phyloP scores from a whole-genome alignment of 2,888 invertebrate species.

The Bembecia ichneumoniformis region DNA sequence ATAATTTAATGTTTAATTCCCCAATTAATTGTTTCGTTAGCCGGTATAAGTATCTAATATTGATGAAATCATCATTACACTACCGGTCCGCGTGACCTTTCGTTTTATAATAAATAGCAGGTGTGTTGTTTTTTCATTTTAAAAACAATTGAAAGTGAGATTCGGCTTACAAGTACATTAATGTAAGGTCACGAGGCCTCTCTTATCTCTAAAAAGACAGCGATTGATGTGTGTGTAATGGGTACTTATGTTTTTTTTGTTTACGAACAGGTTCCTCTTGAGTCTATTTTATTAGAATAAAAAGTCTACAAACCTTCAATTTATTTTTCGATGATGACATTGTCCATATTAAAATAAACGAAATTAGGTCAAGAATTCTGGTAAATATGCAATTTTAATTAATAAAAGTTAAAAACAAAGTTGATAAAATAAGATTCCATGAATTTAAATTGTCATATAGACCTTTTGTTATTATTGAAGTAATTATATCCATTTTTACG shows the following conservation, averaged over 20 bases:
- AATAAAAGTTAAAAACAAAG: no score
- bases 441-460: no score
- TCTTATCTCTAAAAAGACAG: conserved; percentile 1
- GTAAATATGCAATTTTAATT: no score
- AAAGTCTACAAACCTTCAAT: no score
- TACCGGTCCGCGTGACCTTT: conserved; percentile 47
- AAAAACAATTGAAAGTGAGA: conserved; percentile 62
- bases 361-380: no score
- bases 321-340: no score
- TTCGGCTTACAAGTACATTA: conserved; percentile 20
- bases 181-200: conserved; percentile 34
- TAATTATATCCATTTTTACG: no score
- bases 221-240: conserved; percentile 15
- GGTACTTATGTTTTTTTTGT: background rate
- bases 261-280: no score
- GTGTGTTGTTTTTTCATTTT: conserved; percentile 25
- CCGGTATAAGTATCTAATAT: conserved; percentile 1
- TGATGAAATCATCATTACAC: conserved; percentile 38
- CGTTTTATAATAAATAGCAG: conserved; percentile 30
- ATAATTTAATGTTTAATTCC: background rate
- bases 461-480: no score
- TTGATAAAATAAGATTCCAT: no score
- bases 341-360: no score
- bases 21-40: background rate
- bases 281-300: no score